Percentiles rank a stretch among this genome's conserved stretches.
phyloP scores from a whole-genome alignment of 2,113 vertebrate species.

The Athene cunicularia region DNA sequence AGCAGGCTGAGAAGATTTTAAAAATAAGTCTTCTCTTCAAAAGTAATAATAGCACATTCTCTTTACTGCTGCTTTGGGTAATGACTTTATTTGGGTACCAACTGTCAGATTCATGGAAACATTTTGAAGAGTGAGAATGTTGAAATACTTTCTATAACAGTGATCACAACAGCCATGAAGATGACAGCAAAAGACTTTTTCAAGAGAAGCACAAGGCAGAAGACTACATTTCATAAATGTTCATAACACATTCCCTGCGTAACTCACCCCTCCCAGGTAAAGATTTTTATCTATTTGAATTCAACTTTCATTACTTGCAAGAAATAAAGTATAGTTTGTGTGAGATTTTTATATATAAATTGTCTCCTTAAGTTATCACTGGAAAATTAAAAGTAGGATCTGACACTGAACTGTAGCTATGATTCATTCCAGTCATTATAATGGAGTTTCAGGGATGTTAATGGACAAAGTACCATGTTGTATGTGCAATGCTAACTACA shows the following conservation, averaged over 20 bases:
- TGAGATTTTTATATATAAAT: not conserved
- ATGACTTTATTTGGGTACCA: conserved; percentile 40
- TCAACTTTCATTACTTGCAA: not conserved
- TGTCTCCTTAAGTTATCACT: not conserved
- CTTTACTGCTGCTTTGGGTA: not conserved
- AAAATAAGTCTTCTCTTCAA: conserved; percentile 31
- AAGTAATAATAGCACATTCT: conserved; percentile 27
- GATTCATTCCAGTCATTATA: not conserved
- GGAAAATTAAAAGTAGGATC: not conserved
- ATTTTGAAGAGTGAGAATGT: not conserved
- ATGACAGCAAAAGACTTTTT: conserved; percentile 34
- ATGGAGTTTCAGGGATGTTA: not conserved
- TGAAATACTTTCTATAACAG: conserved; percentile 10
- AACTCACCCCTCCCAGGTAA: not conserved
- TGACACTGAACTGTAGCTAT: not conserved
- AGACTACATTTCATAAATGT: not conserved
- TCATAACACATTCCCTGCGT: not conserved
- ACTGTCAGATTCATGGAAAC: conserved; percentile 39
- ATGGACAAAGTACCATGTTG: not conserved
- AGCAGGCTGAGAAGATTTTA: not conserved
- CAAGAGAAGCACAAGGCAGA: not conserved
- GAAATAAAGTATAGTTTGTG: not conserved
- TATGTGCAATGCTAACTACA: not conserved
- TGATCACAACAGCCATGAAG: conserved; percentile 22
- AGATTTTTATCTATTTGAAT: not conserved